Base-by-base conservation (phyloP, 2,113 vertebrate species). In the Plecotus auritus region DNA sequence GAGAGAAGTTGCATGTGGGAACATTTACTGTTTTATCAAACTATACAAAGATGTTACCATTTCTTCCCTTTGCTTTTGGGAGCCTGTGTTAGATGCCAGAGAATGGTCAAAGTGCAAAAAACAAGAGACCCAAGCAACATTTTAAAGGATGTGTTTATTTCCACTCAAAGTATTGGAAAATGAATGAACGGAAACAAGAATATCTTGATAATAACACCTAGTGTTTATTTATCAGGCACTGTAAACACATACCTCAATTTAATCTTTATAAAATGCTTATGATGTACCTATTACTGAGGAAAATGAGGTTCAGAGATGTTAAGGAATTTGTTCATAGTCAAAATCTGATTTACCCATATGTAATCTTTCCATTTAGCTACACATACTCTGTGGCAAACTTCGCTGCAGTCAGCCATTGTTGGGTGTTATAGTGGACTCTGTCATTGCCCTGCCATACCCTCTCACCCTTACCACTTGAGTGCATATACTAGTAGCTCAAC, bases 21-120 rank as follows among this genome's bases (percentile, higher is more conserved):
- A 93, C 47, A 74, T 92, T 87, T 82, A 83, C 91, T 70, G 74
- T 85, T 92, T 96, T 82, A 91, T 81, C 74, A 94, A 32, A 1
- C 85, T 96, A 81, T 91, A 69, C 40, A 69, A 91, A 90, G 73
- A 84, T 69, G 92, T 32, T 56, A n/a, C 14, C 7, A 8, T 82
- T 35, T 83, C 69, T 40, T 72, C 49, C 51, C 12, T 70, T 93
- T 69, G 82, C 82, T 90, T 14, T 28, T 80, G 28, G 35, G 17
- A 77, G 1, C 16, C 42, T 81, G 13, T 23, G n/a, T 32, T 9
- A 37, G 59, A 84, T 9, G 56, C 22, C 54, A 90, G 66, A 90
- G 47, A 64, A 54, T 16, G 16, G 47, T 67, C 64, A 32, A n/a
- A 56, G 56, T 47, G 11, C 72, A 40, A 35, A 70, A 56, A 90